These are phyloP conservation scores for Heteractis magnifica DNA, from an alignment of 92 coral and sea anemone genomes.

Conservation along the genomic window DNA sequence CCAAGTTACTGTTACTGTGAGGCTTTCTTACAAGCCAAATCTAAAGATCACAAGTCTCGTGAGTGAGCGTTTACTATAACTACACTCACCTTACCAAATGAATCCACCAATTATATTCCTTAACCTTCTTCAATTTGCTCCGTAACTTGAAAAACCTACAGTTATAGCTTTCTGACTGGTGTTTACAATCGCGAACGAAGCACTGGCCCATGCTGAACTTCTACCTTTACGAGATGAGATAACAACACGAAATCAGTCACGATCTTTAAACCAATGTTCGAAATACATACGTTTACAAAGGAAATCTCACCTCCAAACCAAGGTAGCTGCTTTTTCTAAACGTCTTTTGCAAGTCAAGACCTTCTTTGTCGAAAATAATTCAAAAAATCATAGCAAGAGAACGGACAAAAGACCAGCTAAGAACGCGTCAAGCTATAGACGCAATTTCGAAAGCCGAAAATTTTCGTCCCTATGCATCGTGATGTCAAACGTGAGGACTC, in stretches of 20 bases:
- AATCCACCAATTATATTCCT: neutral
- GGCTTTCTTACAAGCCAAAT: too few species aligned
- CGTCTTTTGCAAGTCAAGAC: neutral
- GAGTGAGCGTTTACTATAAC: neutral
- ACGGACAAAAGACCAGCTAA: neutral
- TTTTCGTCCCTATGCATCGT: too few species aligned
- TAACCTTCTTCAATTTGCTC: neutral
- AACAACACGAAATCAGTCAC: neutral
- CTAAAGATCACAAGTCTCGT: neutral
- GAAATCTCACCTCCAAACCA: neutral
- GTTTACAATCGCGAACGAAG: neutral
- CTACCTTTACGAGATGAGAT: neutral
- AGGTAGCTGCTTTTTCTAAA: neutral
- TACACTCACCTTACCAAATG: neutral
- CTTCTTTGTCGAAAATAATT: neutral
- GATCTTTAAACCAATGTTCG: neutral
- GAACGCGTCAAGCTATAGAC: neutral
- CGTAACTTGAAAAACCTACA: neutral
- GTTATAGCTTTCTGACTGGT: neutral
- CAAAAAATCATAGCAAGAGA: neutral
- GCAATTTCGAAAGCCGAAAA: neutral
- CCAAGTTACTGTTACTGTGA: too few species aligned
- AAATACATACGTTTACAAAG: neutral
- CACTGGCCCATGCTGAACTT: neutral
- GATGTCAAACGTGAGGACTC: too few species aligned